Conservation (phyloP, 2,797 vertebrate species). For the Aplochiton taeniatus region DNA sequence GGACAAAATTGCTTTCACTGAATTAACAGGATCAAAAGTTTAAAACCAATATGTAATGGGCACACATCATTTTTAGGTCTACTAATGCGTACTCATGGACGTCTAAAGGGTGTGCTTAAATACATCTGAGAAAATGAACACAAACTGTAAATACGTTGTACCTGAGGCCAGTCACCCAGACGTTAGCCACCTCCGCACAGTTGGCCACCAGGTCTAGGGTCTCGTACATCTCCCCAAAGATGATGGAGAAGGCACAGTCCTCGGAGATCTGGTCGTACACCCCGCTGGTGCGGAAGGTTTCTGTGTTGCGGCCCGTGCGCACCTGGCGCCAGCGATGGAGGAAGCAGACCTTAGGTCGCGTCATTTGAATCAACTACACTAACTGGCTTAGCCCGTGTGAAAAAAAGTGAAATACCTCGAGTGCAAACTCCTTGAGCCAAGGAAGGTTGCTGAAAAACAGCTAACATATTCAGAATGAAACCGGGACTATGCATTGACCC, state of each 20-base stretch:
- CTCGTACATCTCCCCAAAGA: constrained; percentile 91
- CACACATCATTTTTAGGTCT: no score
- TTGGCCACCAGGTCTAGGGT: constrained; percentile 91
- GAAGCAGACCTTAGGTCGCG: neutral
- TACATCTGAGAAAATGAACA: neutral
- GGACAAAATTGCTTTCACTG: neutral
- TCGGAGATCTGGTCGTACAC: constrained; percentile 95
- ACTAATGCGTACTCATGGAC: no score
- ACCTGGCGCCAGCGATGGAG: constrained; percentile 71
- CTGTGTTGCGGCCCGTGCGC: constrained; percentile 92
- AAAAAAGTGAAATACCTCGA: no score
- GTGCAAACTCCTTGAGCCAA: no score
- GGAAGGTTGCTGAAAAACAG: no score
- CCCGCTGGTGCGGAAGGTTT: constrained; percentile 91
- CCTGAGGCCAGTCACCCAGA: constrained; percentile 94
- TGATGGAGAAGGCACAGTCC: constrained; percentile 92
- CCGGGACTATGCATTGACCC: neutral
- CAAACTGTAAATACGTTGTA: constrained; percentile 62
- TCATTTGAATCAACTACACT: neutral
- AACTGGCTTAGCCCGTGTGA: no score
- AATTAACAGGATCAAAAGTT: no score
- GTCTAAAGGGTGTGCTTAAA: no score
- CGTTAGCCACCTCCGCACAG: constrained; percentile 89
- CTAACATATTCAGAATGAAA: no score
- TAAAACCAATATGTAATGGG: no score